Conservation (phyloP, 2,113 vertebrate species). For the Sylvietta virens region DNA sequence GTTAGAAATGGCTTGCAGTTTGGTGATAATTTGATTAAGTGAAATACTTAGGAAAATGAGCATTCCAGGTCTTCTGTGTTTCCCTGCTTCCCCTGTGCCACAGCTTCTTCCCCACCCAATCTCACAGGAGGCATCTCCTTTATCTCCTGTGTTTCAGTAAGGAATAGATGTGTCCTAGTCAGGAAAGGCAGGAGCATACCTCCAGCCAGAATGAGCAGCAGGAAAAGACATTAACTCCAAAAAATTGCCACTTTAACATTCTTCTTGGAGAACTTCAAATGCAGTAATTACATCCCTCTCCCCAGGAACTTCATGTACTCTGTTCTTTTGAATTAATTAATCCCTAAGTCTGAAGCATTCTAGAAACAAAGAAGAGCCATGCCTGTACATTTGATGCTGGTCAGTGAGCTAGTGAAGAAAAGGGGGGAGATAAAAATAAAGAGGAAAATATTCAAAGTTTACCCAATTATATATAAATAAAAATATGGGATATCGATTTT, state of each 20-base stretch:
- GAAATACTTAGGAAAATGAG: slow-evolving; percentile 33
- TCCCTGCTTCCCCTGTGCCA: neutral
- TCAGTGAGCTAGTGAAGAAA: neutral
- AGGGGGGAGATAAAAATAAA: neutral
- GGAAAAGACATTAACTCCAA: slow-evolving; percentile 17
- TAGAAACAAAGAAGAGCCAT: neutral
- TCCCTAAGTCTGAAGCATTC: neutral
- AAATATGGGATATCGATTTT: neutral
- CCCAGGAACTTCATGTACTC: neutral
- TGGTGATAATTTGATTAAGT: slow-evolving; percentile 27
- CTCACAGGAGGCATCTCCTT: neutral
- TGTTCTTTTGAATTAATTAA: neutral
- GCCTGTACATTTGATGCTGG: neutral
- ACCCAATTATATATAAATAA: neutral
- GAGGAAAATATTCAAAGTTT: neutral
- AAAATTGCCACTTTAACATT: neutral
- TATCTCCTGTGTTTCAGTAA: neutral
- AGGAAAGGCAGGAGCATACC: neutral
- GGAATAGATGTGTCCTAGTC: neutral
- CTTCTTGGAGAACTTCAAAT: neutral
- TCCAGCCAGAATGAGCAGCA: slow-evolving; percentile 8
- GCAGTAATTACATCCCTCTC: neutral
- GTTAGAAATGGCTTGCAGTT: slow-evolving; percentile 20
- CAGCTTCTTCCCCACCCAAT: neutral
- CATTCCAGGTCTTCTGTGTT: neutral